Percentiles rank a stretch among this genome's conserved stretches.
phyloP scores from a whole-genome alignment of 2,888 invertebrate genomes.

The Calliopum simillimum region DNA sequence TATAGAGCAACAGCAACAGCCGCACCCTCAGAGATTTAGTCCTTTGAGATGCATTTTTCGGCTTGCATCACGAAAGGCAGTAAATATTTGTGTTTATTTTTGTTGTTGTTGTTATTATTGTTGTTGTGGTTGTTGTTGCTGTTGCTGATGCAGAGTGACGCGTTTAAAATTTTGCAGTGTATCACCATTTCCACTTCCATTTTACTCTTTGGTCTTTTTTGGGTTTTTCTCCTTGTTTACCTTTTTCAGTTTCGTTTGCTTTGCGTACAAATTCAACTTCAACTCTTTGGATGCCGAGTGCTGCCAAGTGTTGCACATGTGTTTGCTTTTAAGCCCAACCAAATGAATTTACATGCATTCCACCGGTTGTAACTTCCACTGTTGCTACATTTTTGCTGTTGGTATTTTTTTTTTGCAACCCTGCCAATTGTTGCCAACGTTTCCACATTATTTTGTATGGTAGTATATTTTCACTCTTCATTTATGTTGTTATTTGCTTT shows the following conservation, averaged over 20 bases:
- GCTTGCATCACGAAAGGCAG: slow-evolving; percentile 4
- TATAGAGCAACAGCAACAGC: neutral
- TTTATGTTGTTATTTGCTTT: neutral
- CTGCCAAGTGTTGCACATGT: slow-evolving; percentile 11
- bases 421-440: slow-evolving; percentile 2
- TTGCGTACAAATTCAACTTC: neutral
- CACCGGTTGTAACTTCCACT: neutral
- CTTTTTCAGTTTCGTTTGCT: neutral
- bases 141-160: neutral
- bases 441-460: neutral
- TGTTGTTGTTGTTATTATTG: too few relatives aligned
- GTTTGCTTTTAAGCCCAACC: slow-evolving; percentile 12
- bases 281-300: too few relatives aligned
- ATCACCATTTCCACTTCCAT: neutral
- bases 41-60: slow-evolving; percentile 24
- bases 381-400: neutral
- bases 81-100: slow-evolving; percentile 2
- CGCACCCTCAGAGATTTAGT: neutral
- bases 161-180: neutral
- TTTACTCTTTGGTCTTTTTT: neutral
- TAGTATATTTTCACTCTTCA: neutral
- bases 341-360: slow-evolving; percentile 21
- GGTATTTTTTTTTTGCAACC: too few relatives aligned
- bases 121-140: too few relatives aligned
- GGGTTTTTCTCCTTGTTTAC: neutral